Evolutionary conservation across 1,140 invertebrate species (phyloP), one percentile per base, ranked within the genome.

Genomic region (Mercenaria mercenaria): DNA sequence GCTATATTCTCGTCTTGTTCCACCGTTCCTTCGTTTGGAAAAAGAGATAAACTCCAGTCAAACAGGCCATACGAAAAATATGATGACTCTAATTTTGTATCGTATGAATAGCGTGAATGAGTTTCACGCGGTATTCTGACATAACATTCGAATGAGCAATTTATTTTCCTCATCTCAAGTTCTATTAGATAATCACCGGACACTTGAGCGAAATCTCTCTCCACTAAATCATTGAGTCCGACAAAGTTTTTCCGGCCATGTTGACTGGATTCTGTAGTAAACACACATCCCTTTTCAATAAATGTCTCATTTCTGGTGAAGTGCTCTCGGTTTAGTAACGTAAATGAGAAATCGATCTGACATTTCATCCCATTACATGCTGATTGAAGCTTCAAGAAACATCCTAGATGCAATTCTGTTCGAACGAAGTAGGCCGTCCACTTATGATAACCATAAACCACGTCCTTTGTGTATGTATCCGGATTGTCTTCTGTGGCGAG

Each of bases 151-250:
- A 97, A 98, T 15, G 98, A 96, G 10, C 98, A 98, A 79, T 97
- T 96, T 47, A 98, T 97, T 92, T 98, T 98, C 26, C 97, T 97
- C 96, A 98, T 97, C 29, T 97, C 97, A 72, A 98, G 95, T 93
- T 98, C 98, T 77, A 98, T 96, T 91, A 98, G 97, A 93, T 98
- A 98, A 95, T 98, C 98, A 6, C 98, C 98, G 91, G 98, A 98
- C 11, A 97, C 97, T 93, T 98, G 98, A 26, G 98, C 97, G 95
- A 98, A 98, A 93, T 97, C 97, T 15, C 98, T 96, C 6, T 97
- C 96, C 94, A 97, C 97, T 72, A 98, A 96, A 92, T 98, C 98
- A 4, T 97, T 97, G 26, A 98, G 97, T 3, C 97, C 97, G 91
- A 98, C 98, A 96, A 98, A 98, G 90, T 97, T 97, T 34, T 98